Base-by-base conservation (phyloP, 1,140 invertebrate genomes). In the Wiebesia pumilae region DNA sequence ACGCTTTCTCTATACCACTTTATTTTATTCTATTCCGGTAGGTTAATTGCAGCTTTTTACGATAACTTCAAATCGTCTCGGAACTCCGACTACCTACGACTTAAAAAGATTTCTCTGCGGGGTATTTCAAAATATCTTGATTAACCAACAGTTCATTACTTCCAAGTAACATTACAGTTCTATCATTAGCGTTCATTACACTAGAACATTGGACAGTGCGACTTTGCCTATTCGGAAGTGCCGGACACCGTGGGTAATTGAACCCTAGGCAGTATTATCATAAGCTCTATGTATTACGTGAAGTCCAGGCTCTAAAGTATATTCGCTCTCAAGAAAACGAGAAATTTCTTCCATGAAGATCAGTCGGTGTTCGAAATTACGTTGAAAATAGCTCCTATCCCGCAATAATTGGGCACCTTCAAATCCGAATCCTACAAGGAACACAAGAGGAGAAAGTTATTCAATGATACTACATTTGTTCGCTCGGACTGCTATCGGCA, bases 1-100 rank as follows among this genome's bases (percentile, higher is more conserved):
- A 38, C 33, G 54, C 78, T 80, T 80, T 80, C 77, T 58, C 77
- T 58, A 6, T 43, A 30, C 47, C 19, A 79, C 27, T 79, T 79
- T 65, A 38, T 75, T 75, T 43, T 0, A 43, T 43, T 75, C 30
- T 75, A 40, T 43, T 75, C 27, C 71, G 71, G 40, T 75, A 43
- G 21, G 19, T 75, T 43, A 43, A 43, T 75, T 38, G 12, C 16
- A 24, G 40, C 71, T 24, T 43, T 69, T 75, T 75, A 43, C 71
- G 71, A 43, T 27, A 43, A 10, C 16, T 75, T 27, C 27, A 16
- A 27, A 24, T 75, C 40, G 7, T 75, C 71, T n/a, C n/a, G 38
- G 35, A 6, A 16, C 12, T 65, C 51, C 9, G 12, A 16, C 62
- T 69, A 69, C 65, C 33, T 35, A 30, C 9, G 65, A 69, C 16